Percentiles rank a stretch among this genome's conserved stretches.
Conservation (phyloP, 2,113 vertebrate genomes). For the Actinemys pallida region DNA sequence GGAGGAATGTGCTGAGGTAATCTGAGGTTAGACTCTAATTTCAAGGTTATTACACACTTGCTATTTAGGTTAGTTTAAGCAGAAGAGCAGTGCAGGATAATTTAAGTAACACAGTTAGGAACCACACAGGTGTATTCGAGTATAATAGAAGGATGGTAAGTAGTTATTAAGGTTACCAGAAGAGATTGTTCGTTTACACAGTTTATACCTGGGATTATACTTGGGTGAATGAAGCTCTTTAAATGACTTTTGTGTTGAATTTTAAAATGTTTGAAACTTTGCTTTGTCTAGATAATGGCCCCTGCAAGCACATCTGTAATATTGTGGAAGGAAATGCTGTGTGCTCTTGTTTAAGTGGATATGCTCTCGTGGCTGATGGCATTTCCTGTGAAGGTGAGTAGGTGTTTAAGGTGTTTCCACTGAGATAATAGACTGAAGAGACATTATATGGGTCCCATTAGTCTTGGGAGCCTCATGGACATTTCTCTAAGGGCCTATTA, state of each 20-base stretch:
- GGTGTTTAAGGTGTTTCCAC: not conserved
- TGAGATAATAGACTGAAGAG: not conserved
- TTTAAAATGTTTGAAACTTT: not conserved
- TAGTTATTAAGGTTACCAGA: not conserved
- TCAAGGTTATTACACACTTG: not conserved
- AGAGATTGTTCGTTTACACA: not conserved
- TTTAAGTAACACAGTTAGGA: not conserved
- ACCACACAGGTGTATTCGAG: not conserved
- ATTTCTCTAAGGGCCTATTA: not conserved
- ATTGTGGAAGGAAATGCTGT: conserved; percentile 61
- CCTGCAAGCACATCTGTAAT: conserved; percentile 87
- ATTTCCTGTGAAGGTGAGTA: conserved; percentile 88
- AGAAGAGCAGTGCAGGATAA: not conserved
- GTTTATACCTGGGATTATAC: not conserved
- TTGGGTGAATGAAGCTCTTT: not conserved
- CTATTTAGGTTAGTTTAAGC: not conserved
- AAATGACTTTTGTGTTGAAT: not conserved
- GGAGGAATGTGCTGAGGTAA: not conserved
- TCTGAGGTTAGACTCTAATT: not conserved
- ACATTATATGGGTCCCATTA: not conserved
- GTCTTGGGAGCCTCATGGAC: not conserved
- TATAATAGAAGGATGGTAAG: not conserved
- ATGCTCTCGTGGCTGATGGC: conserved; percentile 84
- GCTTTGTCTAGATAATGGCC: conserved; percentile 80
- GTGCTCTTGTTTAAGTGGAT: conserved; percentile 91